A percentile compares a stretch with the other conserved stretches of the same genome.
Conservation (phyloP, 2,797 vertebrate species). For the Scolopax bukidnonensis region DNA sequence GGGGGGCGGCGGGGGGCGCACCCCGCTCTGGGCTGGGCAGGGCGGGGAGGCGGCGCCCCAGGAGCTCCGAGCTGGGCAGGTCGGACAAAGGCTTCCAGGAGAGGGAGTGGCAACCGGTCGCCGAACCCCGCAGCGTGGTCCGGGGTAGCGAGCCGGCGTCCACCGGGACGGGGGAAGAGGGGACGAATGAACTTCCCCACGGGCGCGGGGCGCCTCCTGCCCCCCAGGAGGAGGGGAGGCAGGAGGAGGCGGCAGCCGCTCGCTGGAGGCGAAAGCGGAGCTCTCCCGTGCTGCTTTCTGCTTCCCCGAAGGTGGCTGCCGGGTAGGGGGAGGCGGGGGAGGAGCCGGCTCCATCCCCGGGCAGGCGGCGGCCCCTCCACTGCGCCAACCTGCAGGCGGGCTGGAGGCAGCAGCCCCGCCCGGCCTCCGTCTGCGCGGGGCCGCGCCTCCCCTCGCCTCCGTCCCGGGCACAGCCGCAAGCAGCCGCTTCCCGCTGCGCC, state of each 20-base stretch:
- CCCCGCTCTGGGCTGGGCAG: no score
- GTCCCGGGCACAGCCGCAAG: slow-evolving; percentile 40
- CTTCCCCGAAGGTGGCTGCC: not conserved
- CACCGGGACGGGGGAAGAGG: not conserved
- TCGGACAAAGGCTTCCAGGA: slow-evolving; percentile 31
- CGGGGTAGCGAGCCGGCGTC: not conserved
- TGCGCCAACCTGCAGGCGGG: slow-evolving; percentile 75
- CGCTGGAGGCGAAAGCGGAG: not conserved
- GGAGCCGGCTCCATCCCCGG: slow-evolving; percentile 18
- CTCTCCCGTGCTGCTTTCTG: not conserved
- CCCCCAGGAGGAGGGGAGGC: not conserved
- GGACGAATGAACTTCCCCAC: not conserved
- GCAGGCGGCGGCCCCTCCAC: slow-evolving; percentile 61
- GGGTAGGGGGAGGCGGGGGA: slow-evolving; percentile 7
- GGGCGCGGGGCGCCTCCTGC: not conserved
- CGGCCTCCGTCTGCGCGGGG: not conserved
- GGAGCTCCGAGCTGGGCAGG: not conserved
- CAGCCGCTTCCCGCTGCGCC: not conserved
- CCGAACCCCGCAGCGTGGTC: not conserved
- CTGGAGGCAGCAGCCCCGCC: slow-evolving; percentile 44
- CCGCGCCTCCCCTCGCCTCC: slow-evolving; percentile 35
- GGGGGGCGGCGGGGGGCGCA: not conserved
- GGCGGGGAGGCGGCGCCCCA: not conserved
- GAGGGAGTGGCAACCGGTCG: not conserved
- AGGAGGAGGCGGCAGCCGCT: not conserved